A percentile compares a stretch with the other conserved stretches of the same genome.
phyloP scores from a whole-genome alignment of 2,113 vertebrate species.

The Tapirus terrestris region DNA sequence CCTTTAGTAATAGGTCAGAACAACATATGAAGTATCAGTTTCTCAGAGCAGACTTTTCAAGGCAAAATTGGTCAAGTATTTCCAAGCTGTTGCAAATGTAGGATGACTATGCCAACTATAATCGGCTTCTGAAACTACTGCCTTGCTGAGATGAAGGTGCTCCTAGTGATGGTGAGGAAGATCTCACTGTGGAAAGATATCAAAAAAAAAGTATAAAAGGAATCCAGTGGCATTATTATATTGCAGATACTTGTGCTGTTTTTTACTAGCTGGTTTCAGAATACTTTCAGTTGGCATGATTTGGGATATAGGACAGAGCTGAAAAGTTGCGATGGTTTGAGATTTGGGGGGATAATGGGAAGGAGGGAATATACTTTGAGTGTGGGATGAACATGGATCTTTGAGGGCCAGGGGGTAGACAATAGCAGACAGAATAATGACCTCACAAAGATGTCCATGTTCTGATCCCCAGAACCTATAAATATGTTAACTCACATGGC shows the following conservation, averaged over 20 bases:
- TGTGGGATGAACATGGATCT: not conserved
- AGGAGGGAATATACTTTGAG: not conserved
- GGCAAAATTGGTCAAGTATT: slow-evolving; percentile 84
- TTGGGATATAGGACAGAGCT: slow-evolving; percentile 92
- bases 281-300: slow-evolving; percentile 94
- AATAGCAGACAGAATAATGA: not conserved
- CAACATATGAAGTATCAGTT: slow-evolving; percentile 86
- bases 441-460: not conserved
- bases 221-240: slow-evolving; percentile 90
- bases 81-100: slow-evolving; percentile 81
- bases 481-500: not conserved
- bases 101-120: slow-evolving; percentile 77
- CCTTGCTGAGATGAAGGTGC: slow-evolving; percentile 85
- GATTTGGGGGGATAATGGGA: not conserved
- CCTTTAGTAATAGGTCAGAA: slow-evolving; percentile 87
- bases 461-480: not conserved
- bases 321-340: slow-evolving; percentile 27
- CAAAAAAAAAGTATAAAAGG: slow-evolving; percentile 88
- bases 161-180: slow-evolving; percentile 75
- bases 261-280: slow-evolving; percentile 92
- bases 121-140: slow-evolving; percentile 87
- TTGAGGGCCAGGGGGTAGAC: not conserved
- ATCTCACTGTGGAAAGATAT: slow-evolving; percentile 72
- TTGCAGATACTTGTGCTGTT: slow-evolving; percentile 92
- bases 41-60: slow-evolving; percentile 84